phyloP scores from a whole-genome alignment of 2,113 vertebrate species.

The Eclectus roratus region DNA sequence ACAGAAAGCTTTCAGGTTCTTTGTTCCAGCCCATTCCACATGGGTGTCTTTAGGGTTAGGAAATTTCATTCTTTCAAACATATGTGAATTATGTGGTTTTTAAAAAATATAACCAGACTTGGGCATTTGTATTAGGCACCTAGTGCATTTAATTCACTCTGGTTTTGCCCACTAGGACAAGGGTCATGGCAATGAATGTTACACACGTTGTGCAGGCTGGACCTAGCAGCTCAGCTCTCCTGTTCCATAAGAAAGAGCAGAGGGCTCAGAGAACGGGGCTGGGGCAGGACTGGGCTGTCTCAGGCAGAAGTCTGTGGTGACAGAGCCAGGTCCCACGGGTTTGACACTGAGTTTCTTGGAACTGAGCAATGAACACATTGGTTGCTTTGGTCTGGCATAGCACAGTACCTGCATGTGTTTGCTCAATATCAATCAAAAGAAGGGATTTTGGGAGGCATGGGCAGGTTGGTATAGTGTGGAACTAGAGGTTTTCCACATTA shows the following conservation, averaged over 20 bases:
- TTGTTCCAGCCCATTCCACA: neutral
- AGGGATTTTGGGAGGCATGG: neutral
- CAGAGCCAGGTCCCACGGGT: neutral
- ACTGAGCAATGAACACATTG: neutral
- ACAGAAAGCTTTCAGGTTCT: neutral
- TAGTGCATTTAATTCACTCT: neutral
- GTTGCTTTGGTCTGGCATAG: neutral
- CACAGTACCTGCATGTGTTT: accelerated
- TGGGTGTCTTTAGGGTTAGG: neutral
- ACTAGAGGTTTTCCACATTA: neutral
- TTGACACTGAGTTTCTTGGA: accelerated
- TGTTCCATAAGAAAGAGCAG: neutral
- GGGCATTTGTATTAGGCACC: neutral
- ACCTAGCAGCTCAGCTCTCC: neutral
- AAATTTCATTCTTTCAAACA: neutral
- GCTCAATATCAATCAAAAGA: accelerated
- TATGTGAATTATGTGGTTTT: accelerated
- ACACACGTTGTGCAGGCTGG: neutral
- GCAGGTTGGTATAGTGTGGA: accelerated
- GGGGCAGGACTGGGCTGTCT: neutral
- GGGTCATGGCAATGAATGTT: neutral
- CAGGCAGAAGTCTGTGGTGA: neutral
- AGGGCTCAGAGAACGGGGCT: neutral
- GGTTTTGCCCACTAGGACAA: neutral
- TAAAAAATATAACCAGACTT: neutral